These are phyloP conservation scores for Alosa alosa DNA, from an alignment of 2,113 vertebrate species.

Conservation along the genomic window DNA sequence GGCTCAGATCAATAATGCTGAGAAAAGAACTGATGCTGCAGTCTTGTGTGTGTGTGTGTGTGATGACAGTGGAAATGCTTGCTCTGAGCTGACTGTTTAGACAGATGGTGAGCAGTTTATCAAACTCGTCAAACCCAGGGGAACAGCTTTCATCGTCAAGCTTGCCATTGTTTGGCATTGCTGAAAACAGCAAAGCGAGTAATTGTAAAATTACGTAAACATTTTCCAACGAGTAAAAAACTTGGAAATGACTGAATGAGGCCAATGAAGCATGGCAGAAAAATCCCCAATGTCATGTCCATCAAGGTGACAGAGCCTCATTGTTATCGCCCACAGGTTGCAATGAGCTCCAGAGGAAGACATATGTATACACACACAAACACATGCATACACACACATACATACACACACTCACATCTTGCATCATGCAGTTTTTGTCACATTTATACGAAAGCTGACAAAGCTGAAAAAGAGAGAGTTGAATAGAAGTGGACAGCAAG, in stretches of 20 bases:
- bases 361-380: not conserved
- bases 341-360: not conserved
- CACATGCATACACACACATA: not conserved
- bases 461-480: not conserved
- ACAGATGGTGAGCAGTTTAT: not conserved
- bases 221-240: not conserved
- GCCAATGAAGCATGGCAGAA: not conserved
- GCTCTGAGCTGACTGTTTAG: not conserved
- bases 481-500: not conserved
- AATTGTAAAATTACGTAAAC: not conserved
- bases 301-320: not conserved
- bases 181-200: not conserved
- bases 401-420: not conserved
- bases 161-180: not conserved
- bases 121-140: not conserved
- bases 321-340: not conserved
- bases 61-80: not conserved
- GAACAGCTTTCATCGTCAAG: not conserved
- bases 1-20: not conserved
- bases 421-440: not conserved
- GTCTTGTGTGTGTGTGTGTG: not conserved
- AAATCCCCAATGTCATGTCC: not conserved
- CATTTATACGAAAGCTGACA: slow-evolving; percentile 3
- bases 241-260: not conserved
- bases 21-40: slow-evolving; percentile 13